phyloP scores from a whole-genome alignment of 2,797 vertebrate genomes.

The Alca torda region DNA sequence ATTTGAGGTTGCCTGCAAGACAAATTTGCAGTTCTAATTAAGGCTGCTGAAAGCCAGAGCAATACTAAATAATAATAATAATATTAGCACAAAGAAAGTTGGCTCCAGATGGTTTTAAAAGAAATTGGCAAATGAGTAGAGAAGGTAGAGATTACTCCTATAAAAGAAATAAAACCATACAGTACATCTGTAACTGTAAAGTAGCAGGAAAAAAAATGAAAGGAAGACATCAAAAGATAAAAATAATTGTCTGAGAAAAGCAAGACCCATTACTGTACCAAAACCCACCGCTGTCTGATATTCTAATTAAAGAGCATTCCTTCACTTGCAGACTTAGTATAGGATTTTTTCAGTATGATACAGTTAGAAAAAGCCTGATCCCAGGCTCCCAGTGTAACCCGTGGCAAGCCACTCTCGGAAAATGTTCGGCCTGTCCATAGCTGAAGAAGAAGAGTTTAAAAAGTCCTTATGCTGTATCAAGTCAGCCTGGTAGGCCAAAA shows the following conservation, averaged over 20 bases:
- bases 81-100: background rate
- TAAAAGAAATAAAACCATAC: background rate
- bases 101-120: background rate
- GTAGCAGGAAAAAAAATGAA: background rate
- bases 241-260: background rate
- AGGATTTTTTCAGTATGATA: background rate
- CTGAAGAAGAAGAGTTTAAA: background rate
- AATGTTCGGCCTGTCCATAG: background rate
- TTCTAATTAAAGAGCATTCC: background rate
- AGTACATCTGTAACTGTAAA: background rate
- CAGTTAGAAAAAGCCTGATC: background rate
- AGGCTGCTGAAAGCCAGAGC: background rate
- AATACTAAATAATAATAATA: background rate
- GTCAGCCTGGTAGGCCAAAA: background rate
- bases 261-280: background rate
- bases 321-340: background rate
- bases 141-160: background rate
- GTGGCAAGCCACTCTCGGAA: background rate
- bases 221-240: background rate
- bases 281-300: background rate
- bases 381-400: too few species aligned
- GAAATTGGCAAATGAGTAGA: background rate
- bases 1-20: background rate
- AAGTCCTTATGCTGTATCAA: background rate
- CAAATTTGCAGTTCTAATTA: conserved; percentile 8